phyloP scores from a whole-genome alignment of 2,888 invertebrate genomes.

The Diadromus collaris region DNA sequence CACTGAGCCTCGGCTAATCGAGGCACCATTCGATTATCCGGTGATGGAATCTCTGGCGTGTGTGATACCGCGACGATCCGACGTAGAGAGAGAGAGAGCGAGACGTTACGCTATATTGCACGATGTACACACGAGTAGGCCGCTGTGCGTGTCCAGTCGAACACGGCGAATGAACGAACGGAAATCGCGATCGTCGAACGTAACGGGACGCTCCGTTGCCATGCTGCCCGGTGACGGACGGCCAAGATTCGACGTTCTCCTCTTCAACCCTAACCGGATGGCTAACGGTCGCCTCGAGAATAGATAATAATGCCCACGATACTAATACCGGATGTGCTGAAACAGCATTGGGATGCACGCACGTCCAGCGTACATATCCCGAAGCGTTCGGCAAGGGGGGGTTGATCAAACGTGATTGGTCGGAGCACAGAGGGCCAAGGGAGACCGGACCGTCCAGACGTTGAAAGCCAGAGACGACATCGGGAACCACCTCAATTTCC shows the following conservation, averaged over 20 bases:
- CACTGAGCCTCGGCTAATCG: slow-evolving; percentile 76
- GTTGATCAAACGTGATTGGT: slow-evolving; percentile 8
- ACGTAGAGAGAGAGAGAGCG: not conserved
- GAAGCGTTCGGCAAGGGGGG: not conserved
- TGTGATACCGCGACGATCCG: slow-evolving; percentile 45
- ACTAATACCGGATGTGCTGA: slow-evolving; percentile 14
- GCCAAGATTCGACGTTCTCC: slow-evolving; percentile 32
- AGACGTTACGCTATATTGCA: not conserved
- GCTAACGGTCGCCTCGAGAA: slow-evolving; percentile 25
- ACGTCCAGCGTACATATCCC: slow-evolving; percentile 27
- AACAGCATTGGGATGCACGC: slow-evolving; percentile 9
- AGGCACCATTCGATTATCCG: slow-evolving; percentile 76
- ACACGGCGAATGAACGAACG: slow-evolving; percentile 31
- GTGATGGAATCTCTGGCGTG: slow-evolving; percentile 72
- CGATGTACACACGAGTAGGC: slow-evolving; percentile 14
- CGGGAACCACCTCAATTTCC: slow-evolving; percentile 67
- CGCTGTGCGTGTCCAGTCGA: not conserved
- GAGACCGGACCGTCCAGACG: slow-evolving; percentile 4
- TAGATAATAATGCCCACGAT: slow-evolving; percentile 29
- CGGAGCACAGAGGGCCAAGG: slow-evolving; percentile 8
- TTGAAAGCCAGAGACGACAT: slow-evolving; percentile 21
- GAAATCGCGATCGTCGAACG: slow-evolving; percentile 39
- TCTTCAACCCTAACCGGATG: slow-evolving; percentile 30
- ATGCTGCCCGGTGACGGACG: slow-evolving; percentile 10
- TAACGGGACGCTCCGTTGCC: slow-evolving; percentile 30